These are phyloP conservation scores for Pomacea canaliculata DNA, from an alignment of 2,888 invertebrate species.

Conservation along the genomic window DNA sequence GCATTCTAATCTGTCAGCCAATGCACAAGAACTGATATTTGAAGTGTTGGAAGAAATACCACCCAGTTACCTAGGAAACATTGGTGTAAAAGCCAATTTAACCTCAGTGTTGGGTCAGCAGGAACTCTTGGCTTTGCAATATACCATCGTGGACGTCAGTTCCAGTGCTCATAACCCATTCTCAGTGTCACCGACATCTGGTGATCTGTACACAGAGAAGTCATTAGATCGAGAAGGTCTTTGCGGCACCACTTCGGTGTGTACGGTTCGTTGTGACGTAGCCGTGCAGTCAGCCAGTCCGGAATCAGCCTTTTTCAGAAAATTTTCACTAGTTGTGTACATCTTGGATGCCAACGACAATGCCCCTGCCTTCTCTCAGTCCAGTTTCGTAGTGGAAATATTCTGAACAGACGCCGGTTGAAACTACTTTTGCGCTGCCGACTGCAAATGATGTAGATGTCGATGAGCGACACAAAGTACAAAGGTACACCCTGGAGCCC, in stretches of 20 bases:
- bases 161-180: slow-evolving; percentile 16
- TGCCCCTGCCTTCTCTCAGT: slow-evolving; percentile 27
- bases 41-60: slow-evolving; percentile 29
- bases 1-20: too few species aligned
- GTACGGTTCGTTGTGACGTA: slow-evolving; percentile 28
- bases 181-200: slow-evolving; percentile 30
- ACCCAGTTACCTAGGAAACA: slow-evolving; percentile 30
- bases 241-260: slow-evolving; percentile 30
- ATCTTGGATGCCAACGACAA: slow-evolving; percentile 37
- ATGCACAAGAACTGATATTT: slow-evolving; percentile 19
- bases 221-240: slow-evolving; percentile 34
- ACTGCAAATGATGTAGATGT: slow-evolving; percentile 33
- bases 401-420: slow-evolving; percentile 27
- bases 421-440: slow-evolving; percentile 30
- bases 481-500: slow-evolving; percentile 31
- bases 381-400: slow-evolving; percentile 27
- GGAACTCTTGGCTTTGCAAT: slow-evolving; percentile 24
- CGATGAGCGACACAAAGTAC: slow-evolving; percentile 27
- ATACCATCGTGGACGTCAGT: slow-evolving; percentile 23
- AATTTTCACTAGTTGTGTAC: slow-evolving; percentile 30
- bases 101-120: slow-evolving; percentile 20
- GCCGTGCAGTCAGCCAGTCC: slow-evolving; percentile 30
- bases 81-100: slow-evolving; percentile 23
- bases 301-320: slow-evolving; percentile 31
- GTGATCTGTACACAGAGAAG: slow-evolving; percentile 30